Evolutionary conservation across 2,888 invertebrate genomes (phyloP).

Genomic region (Erynnis tages): DNA sequence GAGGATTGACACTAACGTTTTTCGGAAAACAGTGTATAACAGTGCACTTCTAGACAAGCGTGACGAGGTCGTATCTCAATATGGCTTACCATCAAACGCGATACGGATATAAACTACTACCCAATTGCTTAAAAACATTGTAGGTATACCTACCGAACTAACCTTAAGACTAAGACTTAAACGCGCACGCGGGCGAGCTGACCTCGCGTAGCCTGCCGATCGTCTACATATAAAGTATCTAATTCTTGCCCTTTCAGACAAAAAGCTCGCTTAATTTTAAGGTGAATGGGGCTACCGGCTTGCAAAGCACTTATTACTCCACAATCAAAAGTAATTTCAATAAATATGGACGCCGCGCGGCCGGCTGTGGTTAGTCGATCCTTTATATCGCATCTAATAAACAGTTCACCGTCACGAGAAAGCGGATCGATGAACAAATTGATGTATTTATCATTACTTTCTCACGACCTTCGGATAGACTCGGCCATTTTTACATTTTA

Average conservation of each 20-base stretch:
- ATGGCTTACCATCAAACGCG: no score
- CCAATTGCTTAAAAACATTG: no score
- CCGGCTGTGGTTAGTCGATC: slow-evolving; percentile 59
- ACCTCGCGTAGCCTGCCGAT: slow-evolving; percentile 32
- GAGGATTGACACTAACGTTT: no score
- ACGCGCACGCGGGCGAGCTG: background rate
- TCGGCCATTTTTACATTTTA: slow-evolving; percentile 38
- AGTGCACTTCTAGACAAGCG: no score
- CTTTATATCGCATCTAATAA: slow-evolving; percentile 75
- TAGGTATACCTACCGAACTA: no score
- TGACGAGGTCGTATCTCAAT: no score
- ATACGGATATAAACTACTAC: no score
- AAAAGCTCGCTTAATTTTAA: slow-evolving; percentile 67
- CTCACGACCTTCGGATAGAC: slow-evolving; percentile 67
- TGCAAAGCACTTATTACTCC: slow-evolving; percentile 65
- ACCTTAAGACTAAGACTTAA: no score
- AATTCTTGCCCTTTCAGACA: slow-evolving; percentile 66
- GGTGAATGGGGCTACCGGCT: slow-evolving; percentile 65
- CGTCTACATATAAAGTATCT: slow-evolving; percentile 60
- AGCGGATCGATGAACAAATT: slow-evolving; percentile 72
- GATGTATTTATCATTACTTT: slow-evolving; percentile 80
- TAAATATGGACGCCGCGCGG: slow-evolving; percentile 68
- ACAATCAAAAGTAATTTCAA: slow-evolving; percentile 81
- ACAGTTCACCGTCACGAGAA: slow-evolving; percentile 78
- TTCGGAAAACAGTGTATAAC: no score